Conservation (phyloP, 2,888 invertebrate genomes). For the Atethmia centrago region DNA sequence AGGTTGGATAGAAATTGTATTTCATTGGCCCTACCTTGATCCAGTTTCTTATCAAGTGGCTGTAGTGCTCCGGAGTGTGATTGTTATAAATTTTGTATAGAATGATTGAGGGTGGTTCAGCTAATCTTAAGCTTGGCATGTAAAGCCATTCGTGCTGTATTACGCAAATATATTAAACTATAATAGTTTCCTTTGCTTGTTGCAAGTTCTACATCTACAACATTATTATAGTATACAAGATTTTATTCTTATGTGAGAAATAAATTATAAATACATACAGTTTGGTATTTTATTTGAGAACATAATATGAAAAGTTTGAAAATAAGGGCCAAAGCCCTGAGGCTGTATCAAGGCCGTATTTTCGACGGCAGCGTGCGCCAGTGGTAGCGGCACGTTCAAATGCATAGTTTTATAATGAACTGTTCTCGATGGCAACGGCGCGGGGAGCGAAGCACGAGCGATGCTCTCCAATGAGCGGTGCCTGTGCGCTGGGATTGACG, state of each 20-base stretch:
- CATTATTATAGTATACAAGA: constrained; percentile 40
- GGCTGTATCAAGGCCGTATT: too few relatives aligned
- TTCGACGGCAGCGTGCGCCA: too few relatives aligned
- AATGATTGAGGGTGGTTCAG: constrained; percentile 14
- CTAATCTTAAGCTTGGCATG: constrained; percentile 35
- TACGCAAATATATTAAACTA: constrained; percentile 49
- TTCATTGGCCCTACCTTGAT: not conserved
- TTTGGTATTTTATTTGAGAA: constrained; percentile 5
- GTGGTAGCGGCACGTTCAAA: too few relatives aligned
- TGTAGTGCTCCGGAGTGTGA: constrained; percentile 9
- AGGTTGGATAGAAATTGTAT: not conserved
- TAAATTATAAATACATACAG: constrained; percentile 51
- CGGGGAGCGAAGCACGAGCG: too few relatives aligned
- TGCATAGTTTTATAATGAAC: too few relatives aligned
- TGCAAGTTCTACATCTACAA: constrained; percentile 50
- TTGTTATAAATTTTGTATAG: constrained; percentile 40
- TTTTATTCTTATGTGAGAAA: constrained; percentile 50
- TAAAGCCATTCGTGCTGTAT: constrained; percentile 29
- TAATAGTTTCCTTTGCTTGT: constrained; percentile 51
- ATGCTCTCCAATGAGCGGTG: too few relatives aligned
- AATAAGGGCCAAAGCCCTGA: not conserved
- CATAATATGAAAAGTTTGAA: not conserved
- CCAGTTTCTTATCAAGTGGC: constrained; percentile 4
- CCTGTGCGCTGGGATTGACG: too few relatives aligned
- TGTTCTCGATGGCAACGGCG: too few relatives aligned